phyloP scores from a whole-genome alignment of 1,140 invertebrate genomes.

The Rhyzopertha dominica region DNA sequence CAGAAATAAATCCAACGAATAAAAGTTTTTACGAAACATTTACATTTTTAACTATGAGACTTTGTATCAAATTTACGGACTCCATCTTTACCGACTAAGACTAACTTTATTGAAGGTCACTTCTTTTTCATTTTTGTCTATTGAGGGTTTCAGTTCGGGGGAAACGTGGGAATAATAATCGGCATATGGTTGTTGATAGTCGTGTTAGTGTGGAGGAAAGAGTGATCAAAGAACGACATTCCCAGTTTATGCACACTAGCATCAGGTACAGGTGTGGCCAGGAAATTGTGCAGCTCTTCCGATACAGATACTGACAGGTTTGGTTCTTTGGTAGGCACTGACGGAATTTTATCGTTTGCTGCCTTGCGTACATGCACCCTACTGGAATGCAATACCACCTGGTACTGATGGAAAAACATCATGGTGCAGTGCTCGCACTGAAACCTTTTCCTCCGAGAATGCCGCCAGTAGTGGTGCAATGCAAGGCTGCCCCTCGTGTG shows the following conservation, averaged over 20 bases:
- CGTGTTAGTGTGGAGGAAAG: constrained; percentile 39
- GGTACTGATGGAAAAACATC: constrained; percentile 45
- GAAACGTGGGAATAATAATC: constrained; percentile 43
- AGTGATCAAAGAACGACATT: constrained; percentile 44
- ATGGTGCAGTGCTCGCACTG: constrained; percentile 46
- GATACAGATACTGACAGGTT: constrained; percentile 31
- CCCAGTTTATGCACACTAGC: constrained; percentile 41
- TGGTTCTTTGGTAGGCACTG: constrained; percentile 34
- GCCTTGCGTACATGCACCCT: constrained; percentile 38
- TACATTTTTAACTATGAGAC: no score
- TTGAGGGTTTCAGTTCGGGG: constrained; percentile 33
- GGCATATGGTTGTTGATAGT: constrained; percentile 42
- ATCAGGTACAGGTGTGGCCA: constrained; percentile 39
- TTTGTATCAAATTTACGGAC: neutral
- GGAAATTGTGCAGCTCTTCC: constrained; percentile 29
- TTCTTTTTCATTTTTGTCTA: neutral
- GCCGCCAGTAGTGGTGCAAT: constrained; percentile 41
- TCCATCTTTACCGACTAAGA: constrained; percentile 1
- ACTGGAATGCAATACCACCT: constrained; percentile 46
- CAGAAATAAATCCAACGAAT: neutral
- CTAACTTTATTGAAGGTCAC: constrained; percentile 5
- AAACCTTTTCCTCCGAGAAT: constrained; percentile 31
- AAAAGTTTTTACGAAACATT: no score
- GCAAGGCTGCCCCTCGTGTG: constrained; percentile 35
- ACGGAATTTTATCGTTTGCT: constrained; percentile 18